phyloP scores from a whole-genome alignment of 2,113 vertebrate species.

The Pao palembangensis region DNA sequence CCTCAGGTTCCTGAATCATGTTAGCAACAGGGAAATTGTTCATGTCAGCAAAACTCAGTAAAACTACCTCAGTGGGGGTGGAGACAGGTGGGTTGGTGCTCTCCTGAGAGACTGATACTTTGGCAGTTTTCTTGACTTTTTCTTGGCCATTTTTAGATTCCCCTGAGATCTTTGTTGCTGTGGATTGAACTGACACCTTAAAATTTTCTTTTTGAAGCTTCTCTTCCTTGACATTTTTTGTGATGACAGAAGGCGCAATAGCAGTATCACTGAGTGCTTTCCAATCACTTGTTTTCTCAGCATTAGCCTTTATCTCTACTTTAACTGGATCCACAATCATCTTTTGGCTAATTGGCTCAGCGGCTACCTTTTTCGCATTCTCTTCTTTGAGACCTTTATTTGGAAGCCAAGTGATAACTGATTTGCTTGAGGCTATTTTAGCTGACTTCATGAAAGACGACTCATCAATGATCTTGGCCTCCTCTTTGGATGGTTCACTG shows the following conservation, averaged over 20 bases:
- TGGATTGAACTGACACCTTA: slow-evolving; percentile 10
- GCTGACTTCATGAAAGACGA: slow-evolving; percentile 13
- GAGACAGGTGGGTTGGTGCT: slow-evolving; percentile 10
- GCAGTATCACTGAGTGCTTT: background rate
- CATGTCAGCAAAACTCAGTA: slow-evolving; percentile 9
- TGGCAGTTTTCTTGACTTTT: slow-evolving; percentile 16
- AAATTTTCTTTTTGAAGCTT: slow-evolving; percentile 16
- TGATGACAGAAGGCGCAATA: background rate
- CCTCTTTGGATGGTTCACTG: slow-evolving; percentile 43
- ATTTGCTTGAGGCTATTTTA: slow-evolving; percentile 14
- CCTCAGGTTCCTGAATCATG: slow-evolving; percentile 24
- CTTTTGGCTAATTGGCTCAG: slow-evolving; percentile 5
- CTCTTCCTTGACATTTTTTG: slow-evolving; percentile 11
- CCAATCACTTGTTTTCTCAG: slow-evolving; percentile 8
- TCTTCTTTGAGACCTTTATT: slow-evolving; percentile 12
- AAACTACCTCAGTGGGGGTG: slow-evolving; percentile 5
- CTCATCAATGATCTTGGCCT: slow-evolving; percentile 29
- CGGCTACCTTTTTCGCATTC: background rate
- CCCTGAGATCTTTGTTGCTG: slow-evolving; percentile 13
- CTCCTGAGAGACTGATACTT: slow-evolving; percentile 14
- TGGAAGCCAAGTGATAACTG: background rate
- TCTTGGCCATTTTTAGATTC: slow-evolving; percentile 21
- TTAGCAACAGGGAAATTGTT: slow-evolving; percentile 8
- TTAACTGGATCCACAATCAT: slow-evolving; percentile 7
- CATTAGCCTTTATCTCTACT: slow-evolving; percentile 1